Conservation (phyloP, 2,888 invertebrate species). For the Ariolimax columbianus region DNA sequence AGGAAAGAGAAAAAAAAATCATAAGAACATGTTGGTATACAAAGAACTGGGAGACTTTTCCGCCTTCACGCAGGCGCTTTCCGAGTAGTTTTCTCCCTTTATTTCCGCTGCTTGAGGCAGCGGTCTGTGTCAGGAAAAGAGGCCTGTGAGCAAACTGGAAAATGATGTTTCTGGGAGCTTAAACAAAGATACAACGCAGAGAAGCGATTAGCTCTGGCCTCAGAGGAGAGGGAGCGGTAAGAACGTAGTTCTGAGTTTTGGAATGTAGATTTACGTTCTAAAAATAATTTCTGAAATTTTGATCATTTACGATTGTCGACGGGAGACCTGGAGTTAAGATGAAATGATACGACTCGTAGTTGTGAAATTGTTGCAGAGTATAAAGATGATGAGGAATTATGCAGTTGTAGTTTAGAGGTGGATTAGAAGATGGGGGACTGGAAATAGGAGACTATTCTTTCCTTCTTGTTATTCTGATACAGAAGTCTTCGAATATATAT, state of each 20-base stretch:
- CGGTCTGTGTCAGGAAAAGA: neutral
- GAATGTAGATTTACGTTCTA: neutral
- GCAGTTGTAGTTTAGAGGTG: no score
- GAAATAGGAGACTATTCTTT: no score
- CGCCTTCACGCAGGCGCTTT: neutral
- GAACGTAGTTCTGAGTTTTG: neutral
- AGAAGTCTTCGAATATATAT: no score
- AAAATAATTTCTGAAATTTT: neutral
- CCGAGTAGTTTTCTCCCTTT: neutral
- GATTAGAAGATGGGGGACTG: no score
- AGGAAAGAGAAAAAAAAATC: neutral
- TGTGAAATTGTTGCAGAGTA: no score
- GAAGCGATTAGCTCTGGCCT: neutral
- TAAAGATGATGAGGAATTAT: no score
- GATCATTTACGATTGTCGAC: no score
- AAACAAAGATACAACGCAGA: neutral
- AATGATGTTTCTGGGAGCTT: neutral
- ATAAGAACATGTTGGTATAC: neutral
- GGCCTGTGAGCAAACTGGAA: neutral
- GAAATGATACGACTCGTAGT: no score
- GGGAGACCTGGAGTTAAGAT: no score
- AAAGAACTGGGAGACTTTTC: constrained; percentile 2
- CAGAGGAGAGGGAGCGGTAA: neutral
- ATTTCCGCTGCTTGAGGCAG: neutral
- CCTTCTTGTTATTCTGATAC: no score